Percentiles rank a stretch among this genome's conserved stretches.
These are phyloP conservation scores for Pararge aegeria DNA, from an alignment of 1,140 invertebrate genomes.

Conservation along the genomic window DNA sequence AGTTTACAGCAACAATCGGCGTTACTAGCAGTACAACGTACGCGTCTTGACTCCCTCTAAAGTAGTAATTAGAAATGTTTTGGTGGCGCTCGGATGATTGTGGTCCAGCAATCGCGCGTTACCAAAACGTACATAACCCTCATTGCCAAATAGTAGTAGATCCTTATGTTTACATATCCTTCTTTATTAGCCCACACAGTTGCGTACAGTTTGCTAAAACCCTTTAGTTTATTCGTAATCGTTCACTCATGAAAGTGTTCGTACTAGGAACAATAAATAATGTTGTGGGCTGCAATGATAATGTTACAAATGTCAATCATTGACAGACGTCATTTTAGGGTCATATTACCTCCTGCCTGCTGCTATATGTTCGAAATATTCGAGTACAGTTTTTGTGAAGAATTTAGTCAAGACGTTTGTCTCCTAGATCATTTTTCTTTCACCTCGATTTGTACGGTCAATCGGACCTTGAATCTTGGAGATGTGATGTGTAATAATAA, in stretches of 20 bases:
- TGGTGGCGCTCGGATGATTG: background rate
- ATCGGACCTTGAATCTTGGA: too few species aligned
- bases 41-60: constrained; percentile 68
- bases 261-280: too few species aligned
- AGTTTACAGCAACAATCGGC: constrained; percentile 73
- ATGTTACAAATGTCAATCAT: too few species aligned
- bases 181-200: constrained; percentile 21
- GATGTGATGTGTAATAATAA: too few species aligned
- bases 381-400: too few species aligned
- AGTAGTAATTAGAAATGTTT: background rate
- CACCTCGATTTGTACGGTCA: too few species aligned
- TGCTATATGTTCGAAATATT: too few species aligned
- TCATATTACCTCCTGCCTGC: too few species aligned
- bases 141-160: constrained; percentile 33
- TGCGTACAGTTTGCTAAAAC: constrained; percentile 20
- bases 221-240: background rate
- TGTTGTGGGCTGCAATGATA: too few species aligned
- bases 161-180: constrained; percentile 36
- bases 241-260: background rate
- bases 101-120: background rate
- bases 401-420: too few species aligned
- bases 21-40: constrained; percentile 65
- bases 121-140: background rate
- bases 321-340: too few species aligned
- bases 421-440: too few species aligned